Base-by-base conservation (phyloP, 2,113 vertebrate genomes). In the Kryptolebias marmoratus region DNA sequence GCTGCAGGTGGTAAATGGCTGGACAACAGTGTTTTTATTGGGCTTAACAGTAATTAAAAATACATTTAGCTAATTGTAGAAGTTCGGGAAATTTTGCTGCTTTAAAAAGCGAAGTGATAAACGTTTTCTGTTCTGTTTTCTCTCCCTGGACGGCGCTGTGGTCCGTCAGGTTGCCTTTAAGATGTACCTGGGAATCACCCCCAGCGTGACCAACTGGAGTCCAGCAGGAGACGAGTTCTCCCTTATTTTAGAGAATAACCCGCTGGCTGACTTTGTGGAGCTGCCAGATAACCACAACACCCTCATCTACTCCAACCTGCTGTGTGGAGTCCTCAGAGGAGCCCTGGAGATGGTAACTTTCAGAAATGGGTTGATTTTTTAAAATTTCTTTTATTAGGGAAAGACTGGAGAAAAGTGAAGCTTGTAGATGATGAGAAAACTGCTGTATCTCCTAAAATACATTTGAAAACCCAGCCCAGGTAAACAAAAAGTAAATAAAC, bases 131-230 rank as follows among this genome's bases (percentile, higher is more conserved):
- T 22, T 36, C 32, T 71, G 16, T 39, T 5, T 10, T 56, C 31
- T 68, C 36, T 22, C 44, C 11, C 5, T 39, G 27, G 6, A 22
- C n/a, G 2, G 11, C 58, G 10, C 56, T 64, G 22, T 48, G 32
- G 9, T 49, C 12, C 65, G 30, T 55, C 87, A 99, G 98, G 95
- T 97, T 71, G 97, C 96, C 0, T 99, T 99, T 86, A 99, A 99
- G 90, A 98, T 97, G 96, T 99, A 99, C 86, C 90, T 99, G 89
- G 98, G 98, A 76, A 93, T 97, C 90, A 99, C 97, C 65, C 98
- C 98, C 0, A 98, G 95, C 73, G 95, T 99, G 93, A 99, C 97
- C 87, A 99, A 99, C 87, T 99, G 98, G 98, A 99, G 97, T 86
- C 97, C 97, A 13, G 96, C 95, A 11, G 98, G 97, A 0, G 98